Base-by-base conservation (phyloP, 1,140 invertebrate genomes). In the Drosophila neocordata region DNA sequence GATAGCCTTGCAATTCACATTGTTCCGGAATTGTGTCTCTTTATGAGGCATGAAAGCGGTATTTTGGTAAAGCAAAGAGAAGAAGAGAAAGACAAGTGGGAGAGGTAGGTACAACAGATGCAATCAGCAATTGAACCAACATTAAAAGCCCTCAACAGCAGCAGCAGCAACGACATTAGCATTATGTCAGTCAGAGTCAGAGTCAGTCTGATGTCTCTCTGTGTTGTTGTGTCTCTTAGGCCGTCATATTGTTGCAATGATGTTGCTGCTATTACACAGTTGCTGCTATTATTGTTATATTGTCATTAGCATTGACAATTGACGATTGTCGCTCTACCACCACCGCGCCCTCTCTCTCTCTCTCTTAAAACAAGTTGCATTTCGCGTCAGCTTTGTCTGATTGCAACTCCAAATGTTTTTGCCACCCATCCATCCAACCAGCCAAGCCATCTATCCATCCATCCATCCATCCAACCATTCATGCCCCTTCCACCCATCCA, bases 11-110 rank as follows among this genome's bases (percentile, higher is more conserved):
- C 69, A 73, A 52, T 58, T 51, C 48, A 59, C 20, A 67, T 64
- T 77, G 69, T 56, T 70, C 22, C 27, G 38, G 37, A 74, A 74
- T 74, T 65, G 41, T 81, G 73, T 58, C 67, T 37, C 73, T 87
- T 85, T 85, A 85, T 87, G 81, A 77, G 78, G 66, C 81, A 87
- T 85, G 81, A 85, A 87, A 73, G 77, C 81, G 87, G 74, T 85
- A 77, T 78, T 82, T 82, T 73, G 80, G 73, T 63, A 41, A 65
- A 68, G 60, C 56, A 80, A 81, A 77, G 76, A 76, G 41, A 48
- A 3, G 8, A 2, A 20, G 8, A 48, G 18, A 11, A 5, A 35
- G 31, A 35, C 9, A 12, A 12, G 34, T 2, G 34, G 72, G 62
- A 51, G 48, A 65, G 41, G 56, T 38, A n/a, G 48, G 60, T 58